Base-by-base conservation (phyloP, 2,113 vertebrate genomes). In the Corythornis madagascariensis region DNA sequence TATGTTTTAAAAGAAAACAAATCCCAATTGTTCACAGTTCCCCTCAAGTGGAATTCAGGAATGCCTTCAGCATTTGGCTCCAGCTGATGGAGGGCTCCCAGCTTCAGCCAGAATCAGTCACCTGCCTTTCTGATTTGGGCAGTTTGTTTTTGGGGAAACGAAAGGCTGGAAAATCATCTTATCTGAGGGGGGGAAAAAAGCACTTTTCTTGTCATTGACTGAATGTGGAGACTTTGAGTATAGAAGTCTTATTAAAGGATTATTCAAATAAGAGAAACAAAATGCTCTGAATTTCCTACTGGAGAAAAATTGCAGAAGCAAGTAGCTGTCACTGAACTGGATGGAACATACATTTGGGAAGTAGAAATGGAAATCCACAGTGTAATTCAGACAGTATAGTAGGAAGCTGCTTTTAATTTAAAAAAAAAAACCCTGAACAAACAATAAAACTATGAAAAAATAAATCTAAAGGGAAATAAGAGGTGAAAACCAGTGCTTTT, bases 221-320 rank as follows among this genome's bases (percentile, higher is more conserved):
- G 50, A 65, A 69, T 10, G 3, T 35, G 24, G 26, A 20, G 45
- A 55, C 18, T 84, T 53, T 7, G 8, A 53, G 8, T 4, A 21
- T 15, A 5, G 29, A 43, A 31, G 75, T 73, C 31, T 78, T 70
- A 55, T 66, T 45, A 56, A 78, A 76, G 19, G 22, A 13, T 80
- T 73, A 20, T 74, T 92, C 16, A 45, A 12, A 28, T 89, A 69
- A 50, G 12, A 21, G 64, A 77, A 79, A 26, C 38, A 61, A 70
- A 77, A 57, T 40, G 9, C 24, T 65, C 35, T 73, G 45, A 13
- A 59, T 85, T 66, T 22, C 17, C 21, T 82, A 17, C 35, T 53
- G 47, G 20, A 80, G n/a, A 43, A 76, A 93, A 95, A 92, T 89
- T 87, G 61, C 43, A 38, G 89, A 93, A 93, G 72, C 59, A 76